Percentiles rank a stretch among this genome's conserved stretches.
phyloP scores from a whole-genome alignment of 2,113 vertebrate genomes.

The Oncorhynchus clarkii region DNA sequence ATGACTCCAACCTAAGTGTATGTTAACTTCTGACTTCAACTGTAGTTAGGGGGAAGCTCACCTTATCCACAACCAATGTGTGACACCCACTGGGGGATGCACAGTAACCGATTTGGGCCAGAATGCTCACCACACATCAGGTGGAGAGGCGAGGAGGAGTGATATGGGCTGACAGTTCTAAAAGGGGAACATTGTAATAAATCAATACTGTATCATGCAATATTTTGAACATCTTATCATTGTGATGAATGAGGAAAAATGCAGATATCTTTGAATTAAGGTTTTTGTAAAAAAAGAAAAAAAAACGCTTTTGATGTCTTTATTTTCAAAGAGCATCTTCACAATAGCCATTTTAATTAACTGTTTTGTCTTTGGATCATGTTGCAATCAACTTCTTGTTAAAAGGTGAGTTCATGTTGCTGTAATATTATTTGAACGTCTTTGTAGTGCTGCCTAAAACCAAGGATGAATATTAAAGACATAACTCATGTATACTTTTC shows the following conservation, averaged over 20 bases:
- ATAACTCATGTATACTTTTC: conserved; percentile 26
- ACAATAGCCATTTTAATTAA: neutral
- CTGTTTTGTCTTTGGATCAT: conserved; percentile 52
- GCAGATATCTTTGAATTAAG: conserved; percentile 26
- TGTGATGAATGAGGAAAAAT: conserved; percentile 5
- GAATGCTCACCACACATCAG: no score
- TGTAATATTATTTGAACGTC: conserved; percentile 49
- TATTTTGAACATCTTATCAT: conserved; percentile 24
- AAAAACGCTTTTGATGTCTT: conserved; percentile 38
- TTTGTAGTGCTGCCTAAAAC: conserved; percentile 53
- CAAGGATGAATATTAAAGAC: conserved; percentile 52
- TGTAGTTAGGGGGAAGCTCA: no score
- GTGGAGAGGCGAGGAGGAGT: no score
- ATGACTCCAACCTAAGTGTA: no score
- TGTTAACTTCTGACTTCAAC: no score
- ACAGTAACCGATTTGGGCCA: no score
- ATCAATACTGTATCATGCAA: conserved; percentile 21
- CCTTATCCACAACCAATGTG: no score
- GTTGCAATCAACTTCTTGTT: conserved; percentile 49
- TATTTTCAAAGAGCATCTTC: conserved; percentile 28
- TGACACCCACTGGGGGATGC: no score
- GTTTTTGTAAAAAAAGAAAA: neutral
- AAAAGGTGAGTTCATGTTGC: conserved; percentile 39
- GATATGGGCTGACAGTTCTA: conserved; percentile 2
- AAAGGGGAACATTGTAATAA: conserved; percentile 24